Percentiles rank a stretch among this genome's conserved stretches.
Evolutionary conservation across 2,113 vertebrate species (phyloP).

Genomic region (Philantomba maxwellii): DNA sequence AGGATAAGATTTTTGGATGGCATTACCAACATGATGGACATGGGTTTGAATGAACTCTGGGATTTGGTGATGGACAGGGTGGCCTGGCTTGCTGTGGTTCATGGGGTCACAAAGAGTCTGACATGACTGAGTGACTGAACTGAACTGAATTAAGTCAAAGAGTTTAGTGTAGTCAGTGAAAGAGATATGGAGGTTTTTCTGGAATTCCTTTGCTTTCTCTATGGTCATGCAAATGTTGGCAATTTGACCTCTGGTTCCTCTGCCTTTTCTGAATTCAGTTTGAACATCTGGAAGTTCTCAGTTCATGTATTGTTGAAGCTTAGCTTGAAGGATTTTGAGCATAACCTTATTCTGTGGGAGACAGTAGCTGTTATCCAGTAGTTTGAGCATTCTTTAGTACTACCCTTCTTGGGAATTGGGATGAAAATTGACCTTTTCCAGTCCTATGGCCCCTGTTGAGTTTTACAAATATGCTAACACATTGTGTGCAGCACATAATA

Average conservation of each 20-base stretch:
- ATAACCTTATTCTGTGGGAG: not conserved
- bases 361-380: not conserved
- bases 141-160: not conserved
- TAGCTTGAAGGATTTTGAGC: not conserved
- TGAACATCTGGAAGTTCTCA: not conserved
- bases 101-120: too few relatives aligned
- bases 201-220: not conserved
- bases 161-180: not conserved
- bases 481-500: not conserved
- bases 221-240: accelerated
- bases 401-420: not conserved
- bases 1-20: too few relatives aligned
- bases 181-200: not conserved
- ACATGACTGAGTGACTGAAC: too few relatives aligned
- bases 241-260: not conserved
- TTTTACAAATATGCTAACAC: not conserved
- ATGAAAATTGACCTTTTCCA: not conserved
- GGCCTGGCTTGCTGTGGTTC: too few relatives aligned
- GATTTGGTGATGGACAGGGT: too few relatives aligned
- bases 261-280: not conserved
- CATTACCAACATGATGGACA: too few relatives aligned
- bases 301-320: not conserved
- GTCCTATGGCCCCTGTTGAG: not conserved
- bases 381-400: not conserved
- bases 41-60: accelerated